phyloP scores from a whole-genome alignment of 2,113 vertebrate species.

The Danionella cerebrum region DNA sequence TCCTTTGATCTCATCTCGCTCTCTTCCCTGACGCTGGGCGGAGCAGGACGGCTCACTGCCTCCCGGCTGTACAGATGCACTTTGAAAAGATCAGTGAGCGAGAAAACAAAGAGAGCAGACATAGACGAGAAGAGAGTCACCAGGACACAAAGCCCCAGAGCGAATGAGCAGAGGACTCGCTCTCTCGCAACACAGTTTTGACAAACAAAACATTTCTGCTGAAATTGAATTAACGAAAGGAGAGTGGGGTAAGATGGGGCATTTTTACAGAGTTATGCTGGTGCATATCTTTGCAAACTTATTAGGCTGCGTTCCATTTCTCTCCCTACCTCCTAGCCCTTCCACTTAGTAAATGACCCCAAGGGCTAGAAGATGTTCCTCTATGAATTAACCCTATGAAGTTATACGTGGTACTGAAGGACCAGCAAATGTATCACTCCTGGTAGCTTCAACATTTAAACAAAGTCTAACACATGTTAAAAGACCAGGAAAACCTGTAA shows the following conservation, averaged over 20 bases:
- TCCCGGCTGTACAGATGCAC: slow-evolving; percentile 15
- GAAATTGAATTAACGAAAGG: not conserved
- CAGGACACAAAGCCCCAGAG: slow-evolving; percentile 13
- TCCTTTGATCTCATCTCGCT: slow-evolving; percentile 16
- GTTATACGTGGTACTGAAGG: too few species aligned
- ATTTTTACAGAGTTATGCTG: not conserved
- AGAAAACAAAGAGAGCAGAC: slow-evolving; percentile 23
- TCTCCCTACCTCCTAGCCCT: too few species aligned
- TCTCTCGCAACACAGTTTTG: not conserved
- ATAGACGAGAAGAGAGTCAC: not conserved
- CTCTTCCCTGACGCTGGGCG: slow-evolving; percentile 9
- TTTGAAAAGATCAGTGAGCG: slow-evolving; percentile 32
- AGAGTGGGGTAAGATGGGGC: not conserved
- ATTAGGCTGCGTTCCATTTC: too few species aligned
- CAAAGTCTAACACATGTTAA: too few species aligned
- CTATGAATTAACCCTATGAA: too few species aligned
- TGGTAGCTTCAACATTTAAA: too few species aligned
- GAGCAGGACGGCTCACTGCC: slow-evolving; percentile 6
- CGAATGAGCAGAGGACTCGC: slow-evolving; percentile 7
- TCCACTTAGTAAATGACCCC: too few species aligned
- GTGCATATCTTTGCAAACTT: too few species aligned
- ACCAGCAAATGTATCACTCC: too few species aligned
- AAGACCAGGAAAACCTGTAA: too few species aligned
- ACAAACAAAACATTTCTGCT: not conserved
- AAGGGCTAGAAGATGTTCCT: too few species aligned